Evolutionary conservation across 2,888 invertebrate genomes (phyloP).

Genomic region (Leptopilina syphax): DNA sequence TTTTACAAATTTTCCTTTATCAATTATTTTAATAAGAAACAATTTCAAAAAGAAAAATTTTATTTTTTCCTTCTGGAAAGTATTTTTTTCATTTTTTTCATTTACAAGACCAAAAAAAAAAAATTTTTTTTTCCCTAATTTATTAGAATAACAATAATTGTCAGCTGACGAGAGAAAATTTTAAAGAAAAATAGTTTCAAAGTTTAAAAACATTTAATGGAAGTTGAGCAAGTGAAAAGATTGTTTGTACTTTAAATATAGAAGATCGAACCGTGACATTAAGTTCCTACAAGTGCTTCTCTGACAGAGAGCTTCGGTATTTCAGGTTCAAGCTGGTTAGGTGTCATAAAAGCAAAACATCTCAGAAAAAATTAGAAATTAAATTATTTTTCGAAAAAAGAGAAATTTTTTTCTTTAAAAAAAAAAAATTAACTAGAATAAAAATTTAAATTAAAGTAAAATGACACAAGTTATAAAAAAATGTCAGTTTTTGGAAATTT

Average conservation of each 20-base stretch:
- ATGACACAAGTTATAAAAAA: no score
- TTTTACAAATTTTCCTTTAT: no score
- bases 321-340: slow-evolving; percentile 51
- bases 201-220: not conserved
- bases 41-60: no score
- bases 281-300: slow-evolving; percentile 21
- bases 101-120: no score
- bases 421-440: not conserved
- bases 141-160: not conserved
- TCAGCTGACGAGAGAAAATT: not conserved
- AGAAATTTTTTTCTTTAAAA: not conserved
- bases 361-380: no score
- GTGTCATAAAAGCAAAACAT: slow-evolving; percentile 4
- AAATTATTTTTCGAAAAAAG: no score
- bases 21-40: no score
- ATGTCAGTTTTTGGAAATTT: no score
- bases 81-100: no score
- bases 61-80: no score
- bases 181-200: not conserved
- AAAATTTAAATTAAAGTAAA: no score
- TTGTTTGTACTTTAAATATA: slow-evolving; percentile 28
- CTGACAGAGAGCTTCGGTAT: slow-evolving; percentile 46
- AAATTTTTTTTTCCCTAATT: no score
- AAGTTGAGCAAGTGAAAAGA: slow-evolving; percentile 12
- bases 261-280: slow-evolving; percentile 30